These are phyloP conservation scores for Urosaurus nigricauda DNA, from an alignment of 2,797 vertebrate species.

Conservation along the genomic window DNA sequence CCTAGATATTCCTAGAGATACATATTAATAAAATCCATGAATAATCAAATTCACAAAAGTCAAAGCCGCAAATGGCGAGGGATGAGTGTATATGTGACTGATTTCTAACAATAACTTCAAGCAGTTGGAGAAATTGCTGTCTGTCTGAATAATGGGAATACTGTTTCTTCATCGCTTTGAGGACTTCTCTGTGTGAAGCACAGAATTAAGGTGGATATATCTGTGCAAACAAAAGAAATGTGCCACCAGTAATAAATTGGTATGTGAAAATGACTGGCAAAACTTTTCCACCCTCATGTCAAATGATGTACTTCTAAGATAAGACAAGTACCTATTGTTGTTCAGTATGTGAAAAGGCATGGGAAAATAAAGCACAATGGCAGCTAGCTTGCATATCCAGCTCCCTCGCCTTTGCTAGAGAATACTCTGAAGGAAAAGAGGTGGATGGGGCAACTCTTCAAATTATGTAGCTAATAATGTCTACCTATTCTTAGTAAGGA, in stretches of 20 bases:
- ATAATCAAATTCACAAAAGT: no score
- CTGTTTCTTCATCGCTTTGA: neutral
- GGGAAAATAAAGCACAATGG: neutral
- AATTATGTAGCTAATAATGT: neutral
- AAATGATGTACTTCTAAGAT: neutral
- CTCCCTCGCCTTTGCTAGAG: neutral
- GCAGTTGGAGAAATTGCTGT: neutral
- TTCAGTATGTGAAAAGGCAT: neutral
- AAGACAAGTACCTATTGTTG: conserved; percentile 3
- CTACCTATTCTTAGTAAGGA: neutral
- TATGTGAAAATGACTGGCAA: conserved; percentile 2
- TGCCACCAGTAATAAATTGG: neutral
- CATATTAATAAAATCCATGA: no score
- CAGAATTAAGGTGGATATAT: conserved; percentile 12
- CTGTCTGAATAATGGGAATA: neutral
- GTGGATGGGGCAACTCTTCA: neutral
- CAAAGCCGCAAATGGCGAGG: no score
- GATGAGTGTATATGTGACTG: neutral
- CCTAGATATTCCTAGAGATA: no score
- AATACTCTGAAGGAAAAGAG: neutral
- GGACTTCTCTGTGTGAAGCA: conserved; percentile 1
- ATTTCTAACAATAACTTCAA: conserved; percentile 3
- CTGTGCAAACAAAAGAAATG: neutral
- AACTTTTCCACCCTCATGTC: neutral
- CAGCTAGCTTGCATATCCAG: neutral